Percentiles rank a stretch among this genome's conserved stretches.
These are phyloP conservation scores for Trissolcus japonicus DNA, from an alignment of 2,888 invertebrate genomes.

Conservation along the genomic window DNA sequence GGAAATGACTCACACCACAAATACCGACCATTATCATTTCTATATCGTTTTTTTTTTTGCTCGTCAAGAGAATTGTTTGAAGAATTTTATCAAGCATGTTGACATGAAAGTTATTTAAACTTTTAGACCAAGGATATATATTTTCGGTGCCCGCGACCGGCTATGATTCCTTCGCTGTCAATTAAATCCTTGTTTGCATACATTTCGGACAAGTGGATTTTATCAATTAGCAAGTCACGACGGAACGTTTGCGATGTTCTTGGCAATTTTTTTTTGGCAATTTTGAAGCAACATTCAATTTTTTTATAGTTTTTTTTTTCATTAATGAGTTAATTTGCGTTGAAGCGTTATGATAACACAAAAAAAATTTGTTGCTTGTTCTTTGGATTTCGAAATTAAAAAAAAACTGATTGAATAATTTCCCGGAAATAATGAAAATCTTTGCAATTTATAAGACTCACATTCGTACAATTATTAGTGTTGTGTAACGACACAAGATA, in stretches of 20 bases:
- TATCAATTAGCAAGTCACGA: no score
- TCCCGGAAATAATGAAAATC: slow-evolving; percentile 41
- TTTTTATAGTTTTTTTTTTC: no score
- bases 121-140: neutral
- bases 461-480: slow-evolving; percentile 24
- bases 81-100: slow-evolving; percentile 47
- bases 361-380: neutral
- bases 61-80: slow-evolving; percentile 31
- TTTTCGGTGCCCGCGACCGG: neutral
- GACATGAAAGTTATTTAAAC: slow-evolving; percentile 36
- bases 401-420: slow-evolving; percentile 30
- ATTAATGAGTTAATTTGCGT: neutral
- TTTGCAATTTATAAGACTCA: slow-evolving; percentile 22
- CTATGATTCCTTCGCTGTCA: neutral
- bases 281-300: no score
- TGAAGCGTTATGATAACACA: neutral
- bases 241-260: no score
- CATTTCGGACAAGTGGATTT: no score
- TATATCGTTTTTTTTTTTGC: slow-evolving; percentile 37
- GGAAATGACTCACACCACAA: slow-evolving; percentile 43
- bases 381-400: slow-evolving; percentile 13
- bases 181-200: neutral
- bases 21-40: slow-evolving; percentile 38
- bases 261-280: no score
- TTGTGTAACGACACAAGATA: slow-evolving; percentile 35